These are phyloP conservation scores for Gobiocypris rarus DNA, from an alignment of 2,113 vertebrate species.

Conservation along the genomic window DNA sequence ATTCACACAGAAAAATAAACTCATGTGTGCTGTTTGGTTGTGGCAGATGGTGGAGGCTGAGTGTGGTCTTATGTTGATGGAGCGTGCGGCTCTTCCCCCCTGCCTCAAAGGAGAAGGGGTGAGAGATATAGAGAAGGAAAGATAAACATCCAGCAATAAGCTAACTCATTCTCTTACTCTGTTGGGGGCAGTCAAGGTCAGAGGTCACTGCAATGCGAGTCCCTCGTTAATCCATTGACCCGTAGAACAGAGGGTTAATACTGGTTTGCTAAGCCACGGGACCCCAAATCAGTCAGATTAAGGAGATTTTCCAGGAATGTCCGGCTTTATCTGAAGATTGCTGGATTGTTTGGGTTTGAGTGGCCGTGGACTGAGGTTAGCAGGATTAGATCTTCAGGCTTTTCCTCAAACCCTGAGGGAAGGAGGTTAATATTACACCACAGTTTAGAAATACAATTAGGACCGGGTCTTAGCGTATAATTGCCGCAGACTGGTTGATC, in stretches of 20 bases:
- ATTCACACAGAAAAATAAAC: slow-evolving; percentile 15
- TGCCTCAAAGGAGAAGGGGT: neutral
- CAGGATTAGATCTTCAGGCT: slow-evolving; percentile 17
- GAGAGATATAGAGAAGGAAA: slow-evolving; percentile 21
- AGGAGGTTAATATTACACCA: slow-evolving; percentile 36
- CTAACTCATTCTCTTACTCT: slow-evolving; percentile 49
- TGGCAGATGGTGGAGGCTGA: neutral
- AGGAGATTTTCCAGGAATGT: slow-evolving; percentile 63
- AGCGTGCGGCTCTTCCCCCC: neutral
- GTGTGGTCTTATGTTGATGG: neutral
- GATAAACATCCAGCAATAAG: slow-evolving; percentile 55
- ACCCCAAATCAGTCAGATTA: slow-evolving; percentile 55
- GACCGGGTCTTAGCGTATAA: neutral
- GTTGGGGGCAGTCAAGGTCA: slow-evolving; percentile 46
- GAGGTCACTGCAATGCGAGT: slow-evolving; percentile 55
- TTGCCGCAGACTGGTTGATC: neutral
- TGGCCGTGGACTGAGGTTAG: slow-evolving; percentile 24
- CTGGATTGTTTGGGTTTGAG: slow-evolving; percentile 42
- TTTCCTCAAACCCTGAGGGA: slow-evolving; percentile 24
- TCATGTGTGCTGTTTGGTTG: neutral
- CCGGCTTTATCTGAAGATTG: slow-evolving; percentile 53
- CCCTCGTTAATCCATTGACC: slow-evolving; percentile 66
- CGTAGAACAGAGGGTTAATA: slow-evolving; percentile 62
- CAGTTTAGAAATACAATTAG: slow-evolving; percentile 26
- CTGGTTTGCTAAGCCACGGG: slow-evolving; percentile 63